Evolutionary conservation across 2,888 invertebrate genomes (phyloP).

Genomic region (Epiblema foenella): DNA sequence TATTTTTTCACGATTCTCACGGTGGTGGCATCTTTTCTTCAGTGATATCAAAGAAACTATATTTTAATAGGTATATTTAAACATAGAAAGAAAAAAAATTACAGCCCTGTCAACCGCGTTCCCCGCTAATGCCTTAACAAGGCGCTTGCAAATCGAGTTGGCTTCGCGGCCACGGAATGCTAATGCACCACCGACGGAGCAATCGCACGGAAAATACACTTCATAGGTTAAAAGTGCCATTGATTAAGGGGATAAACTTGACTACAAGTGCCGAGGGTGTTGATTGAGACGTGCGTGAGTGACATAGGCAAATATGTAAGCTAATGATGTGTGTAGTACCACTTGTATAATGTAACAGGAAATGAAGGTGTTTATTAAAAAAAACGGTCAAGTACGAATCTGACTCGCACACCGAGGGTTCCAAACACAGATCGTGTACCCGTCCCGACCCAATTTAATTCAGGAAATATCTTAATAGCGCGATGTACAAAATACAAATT

Average conservation of each 20-base stretch:
- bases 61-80: too few species aligned
- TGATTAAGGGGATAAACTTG: slow-evolving; percentile 68
- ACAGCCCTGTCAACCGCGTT: slow-evolving; percentile 18
- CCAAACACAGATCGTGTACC: too few species aligned
- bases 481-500: too few species aligned
- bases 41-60: too few species aligned
- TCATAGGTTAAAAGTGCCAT: slow-evolving; percentile 74
- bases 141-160: slow-evolving; percentile 62
- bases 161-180: slow-evolving; percentile 49
- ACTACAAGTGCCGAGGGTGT: slow-evolving; percentile 61
- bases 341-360: not conserved
- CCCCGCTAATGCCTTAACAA: slow-evolving; percentile 69
- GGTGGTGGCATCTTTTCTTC: too few species aligned
- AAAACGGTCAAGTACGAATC: too few species aligned
- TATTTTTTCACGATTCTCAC: not conserved
- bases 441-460: too few species aligned
- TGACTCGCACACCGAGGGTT: too few species aligned
- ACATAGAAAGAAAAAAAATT: not conserved
- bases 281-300: slow-evolving; percentile 29
- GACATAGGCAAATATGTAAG: not conserved
- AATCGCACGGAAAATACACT: slow-evolving; percentile 79
- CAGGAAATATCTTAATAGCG: too few species aligned
- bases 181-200: slow-evolving; percentile 56
- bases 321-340: not conserved
- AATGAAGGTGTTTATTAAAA: not conserved